A percentile compares a stretch with the other conserved stretches of the same genome.
phyloP scores from a whole-genome alignment of 2,888 invertebrate genomes.

The Icerya purchasi region DNA sequence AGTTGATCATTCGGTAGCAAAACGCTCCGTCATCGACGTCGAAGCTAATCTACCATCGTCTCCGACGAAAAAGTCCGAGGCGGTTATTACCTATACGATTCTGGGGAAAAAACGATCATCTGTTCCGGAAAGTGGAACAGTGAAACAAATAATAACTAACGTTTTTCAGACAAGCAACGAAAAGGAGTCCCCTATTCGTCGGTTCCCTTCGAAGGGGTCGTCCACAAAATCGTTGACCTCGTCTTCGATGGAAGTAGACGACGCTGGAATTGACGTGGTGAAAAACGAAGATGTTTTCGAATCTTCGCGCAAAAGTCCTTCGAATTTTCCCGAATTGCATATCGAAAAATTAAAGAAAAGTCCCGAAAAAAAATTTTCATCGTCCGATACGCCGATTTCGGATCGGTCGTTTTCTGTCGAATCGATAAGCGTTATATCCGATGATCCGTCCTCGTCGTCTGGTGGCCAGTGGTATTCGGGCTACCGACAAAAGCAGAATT shows the following conservation, averaged over 20 bases:
- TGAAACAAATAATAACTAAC: background rate
- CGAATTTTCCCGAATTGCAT: no score
- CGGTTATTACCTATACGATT: background rate
- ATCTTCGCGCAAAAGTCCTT: no score
- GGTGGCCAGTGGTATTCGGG: background rate
- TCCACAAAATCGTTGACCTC: background rate
- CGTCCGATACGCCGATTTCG: background rate
- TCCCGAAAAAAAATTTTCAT: background rate
- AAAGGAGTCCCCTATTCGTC: no score
- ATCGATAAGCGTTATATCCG: background rate
- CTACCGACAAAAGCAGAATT: background rate
- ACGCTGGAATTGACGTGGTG: background rate
- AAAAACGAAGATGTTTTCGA: background rate
- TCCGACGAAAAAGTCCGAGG: background rate
- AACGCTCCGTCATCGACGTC: no score
- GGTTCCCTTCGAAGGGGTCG: background rate
- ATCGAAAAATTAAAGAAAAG: background rate
- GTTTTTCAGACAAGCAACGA: background rate
- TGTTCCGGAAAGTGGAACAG: background rate
- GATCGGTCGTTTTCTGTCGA: background rate
- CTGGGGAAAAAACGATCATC: background rate
- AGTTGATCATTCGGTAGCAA: background rate
- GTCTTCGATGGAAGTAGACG: background rate
- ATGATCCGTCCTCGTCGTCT: background rate
- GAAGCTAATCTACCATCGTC: background rate